phyloP scores from a whole-genome alignment of 2,888 invertebrate species.

The Agrochola lota region DNA sequence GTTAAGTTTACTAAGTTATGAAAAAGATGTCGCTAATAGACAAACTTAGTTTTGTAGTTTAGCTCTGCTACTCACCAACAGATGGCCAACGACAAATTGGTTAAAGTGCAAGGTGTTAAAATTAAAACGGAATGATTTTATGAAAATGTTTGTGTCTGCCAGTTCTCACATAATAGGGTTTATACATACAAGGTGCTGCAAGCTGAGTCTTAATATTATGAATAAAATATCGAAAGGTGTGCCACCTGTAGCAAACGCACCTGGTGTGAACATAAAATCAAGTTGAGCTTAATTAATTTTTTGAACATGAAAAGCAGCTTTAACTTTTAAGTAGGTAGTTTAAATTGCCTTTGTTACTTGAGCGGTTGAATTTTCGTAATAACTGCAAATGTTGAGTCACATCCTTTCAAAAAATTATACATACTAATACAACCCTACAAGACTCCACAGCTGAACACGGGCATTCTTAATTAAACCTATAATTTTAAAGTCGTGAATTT shows the following conservation, averaged over 20 bases:
- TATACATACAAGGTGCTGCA: not conserved
- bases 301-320: not conserved
- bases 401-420: not conserved
- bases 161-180: accelerated
- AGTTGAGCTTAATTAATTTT: not conserved
- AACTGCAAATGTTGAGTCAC: not conserved
- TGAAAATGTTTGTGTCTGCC: no score
- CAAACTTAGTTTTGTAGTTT: not conserved
- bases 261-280: conserved; percentile 32
- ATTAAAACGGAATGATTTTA: not conserved
- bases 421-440: not conserved
- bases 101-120: accelerated
- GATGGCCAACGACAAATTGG: conserved; percentile 5
- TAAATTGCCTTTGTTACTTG: not conserved
- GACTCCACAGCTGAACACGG: not conserved
- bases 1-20: accelerated
- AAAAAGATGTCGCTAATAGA: conserved; percentile 48
- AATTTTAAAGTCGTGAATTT: not conserved
- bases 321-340: not conserved
- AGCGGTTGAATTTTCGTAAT: not conserved
- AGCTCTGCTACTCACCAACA: conserved; percentile 40
- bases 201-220: not conserved
- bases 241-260: conserved; percentile 28
- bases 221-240: conserved; percentile 19
- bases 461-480: accelerated